Evolutionary conservation across 2,888 invertebrate genomes (phyloP).

Genomic region (Drosophila birchii): DNA sequence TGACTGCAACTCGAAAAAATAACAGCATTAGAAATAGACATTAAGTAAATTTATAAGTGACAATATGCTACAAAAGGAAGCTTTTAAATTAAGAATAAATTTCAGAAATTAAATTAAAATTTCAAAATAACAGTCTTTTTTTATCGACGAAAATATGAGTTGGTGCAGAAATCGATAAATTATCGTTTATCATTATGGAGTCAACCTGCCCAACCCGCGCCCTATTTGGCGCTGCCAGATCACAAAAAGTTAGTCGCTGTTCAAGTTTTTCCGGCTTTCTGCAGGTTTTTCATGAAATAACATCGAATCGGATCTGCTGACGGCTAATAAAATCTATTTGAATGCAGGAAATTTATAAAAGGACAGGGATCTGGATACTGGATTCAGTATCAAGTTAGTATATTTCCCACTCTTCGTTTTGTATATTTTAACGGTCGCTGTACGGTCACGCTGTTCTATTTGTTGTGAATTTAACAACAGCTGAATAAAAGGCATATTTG

Average conservation of each 20-base stretch:
- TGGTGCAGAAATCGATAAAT: neutral
- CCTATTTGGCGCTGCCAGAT: neutral
- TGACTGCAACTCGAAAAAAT: neutral
- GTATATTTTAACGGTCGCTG: slow-evolving; percentile 1
- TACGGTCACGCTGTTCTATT: slow-evolving; percentile 6
- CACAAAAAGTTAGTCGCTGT: no score
- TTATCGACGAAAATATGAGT: neutral
- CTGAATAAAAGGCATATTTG: slow-evolving; percentile 35
- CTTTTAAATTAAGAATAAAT: neutral
- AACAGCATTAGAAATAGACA: neutral
- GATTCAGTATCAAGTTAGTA: neutral
- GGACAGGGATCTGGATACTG: neutral
- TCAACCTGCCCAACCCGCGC: neutral
- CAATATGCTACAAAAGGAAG: neutral
- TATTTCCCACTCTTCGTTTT: neutral
- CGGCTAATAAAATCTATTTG: neutral
- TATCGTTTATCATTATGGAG: neutral
- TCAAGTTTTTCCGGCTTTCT: neutral
- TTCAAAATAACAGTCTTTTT: neutral
- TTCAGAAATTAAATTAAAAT: neutral
- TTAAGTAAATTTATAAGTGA: neutral
- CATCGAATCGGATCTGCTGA: neutral
- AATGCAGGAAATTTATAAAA: neutral
- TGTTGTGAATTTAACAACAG: slow-evolving; percentile 21
- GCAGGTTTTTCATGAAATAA: neutral